These are phyloP conservation scores for Drosophila dunni DNA, from an alignment of 1,140 invertebrate genomes.

Conservation along the genomic window DNA sequence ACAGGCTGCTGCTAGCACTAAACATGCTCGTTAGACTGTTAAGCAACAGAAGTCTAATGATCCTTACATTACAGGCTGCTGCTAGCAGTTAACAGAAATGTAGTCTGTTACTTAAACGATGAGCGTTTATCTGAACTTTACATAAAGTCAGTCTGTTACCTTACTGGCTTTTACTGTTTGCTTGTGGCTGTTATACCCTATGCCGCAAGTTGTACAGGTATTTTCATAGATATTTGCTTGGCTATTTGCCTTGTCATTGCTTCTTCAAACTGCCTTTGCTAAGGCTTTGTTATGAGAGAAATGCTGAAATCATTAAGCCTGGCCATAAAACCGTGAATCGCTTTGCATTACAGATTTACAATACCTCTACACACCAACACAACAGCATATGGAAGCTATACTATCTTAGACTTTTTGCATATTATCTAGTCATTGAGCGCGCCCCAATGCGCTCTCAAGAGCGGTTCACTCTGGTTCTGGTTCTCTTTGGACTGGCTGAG, in stretches of 20 bases:
- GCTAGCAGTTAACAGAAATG: too few relatives aligned
- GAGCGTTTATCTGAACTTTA: too few relatives aligned
- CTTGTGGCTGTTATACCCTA: slow-evolving; percentile 3
- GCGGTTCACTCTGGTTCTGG: neutral
- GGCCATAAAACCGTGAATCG: slow-evolving; percentile 40
- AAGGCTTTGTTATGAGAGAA: slow-evolving; percentile 45
- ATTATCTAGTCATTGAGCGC: slow-evolving; percentile 47
- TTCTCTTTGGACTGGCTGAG: neutral
- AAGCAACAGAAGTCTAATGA: too few relatives aligned
- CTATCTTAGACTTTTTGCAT: slow-evolving; percentile 27
- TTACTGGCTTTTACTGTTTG: too few relatives aligned
- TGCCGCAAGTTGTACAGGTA: neutral
- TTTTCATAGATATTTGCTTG: slow-evolving; percentile 15
- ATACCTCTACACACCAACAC: slow-evolving; percentile 11
- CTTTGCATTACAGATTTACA: slow-evolving; percentile 40
- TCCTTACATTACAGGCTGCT: too few relatives aligned
- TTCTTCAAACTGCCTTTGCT: slow-evolving; percentile 27
- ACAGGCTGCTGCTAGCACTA: too few relatives aligned
- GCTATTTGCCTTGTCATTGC: slow-evolving; percentile 30
- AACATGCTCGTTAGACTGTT: too few relatives aligned
- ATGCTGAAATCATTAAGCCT: slow-evolving; percentile 45
- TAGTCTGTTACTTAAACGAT: too few relatives aligned
- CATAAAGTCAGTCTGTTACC: too few relatives aligned
- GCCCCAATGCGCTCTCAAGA: slow-evolving; percentile 34
- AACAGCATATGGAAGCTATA: neutral